Percentiles rank a stretch among this genome's conserved stretches.
Conservation (phyloP, 2,797 vertebrate genomes). For the Aphelocoma californica region DNA sequence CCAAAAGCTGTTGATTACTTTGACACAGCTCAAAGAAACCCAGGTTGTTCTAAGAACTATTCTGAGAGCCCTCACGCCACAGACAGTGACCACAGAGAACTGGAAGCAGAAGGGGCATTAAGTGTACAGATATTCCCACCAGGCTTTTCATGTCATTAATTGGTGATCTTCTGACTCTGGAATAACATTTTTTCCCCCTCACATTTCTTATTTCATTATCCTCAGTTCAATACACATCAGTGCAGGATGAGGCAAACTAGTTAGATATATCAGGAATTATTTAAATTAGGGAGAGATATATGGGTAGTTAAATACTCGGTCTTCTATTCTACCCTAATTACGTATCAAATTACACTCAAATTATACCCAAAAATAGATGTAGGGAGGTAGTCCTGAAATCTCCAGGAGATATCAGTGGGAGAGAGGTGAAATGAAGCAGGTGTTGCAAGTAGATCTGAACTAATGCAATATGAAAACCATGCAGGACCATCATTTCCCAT, state of each 20-base stretch:
- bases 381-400: conserved; percentile 55
- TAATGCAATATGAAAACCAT: not conserved
- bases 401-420: conserved; percentile 12
- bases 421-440: conserved; percentile 36
- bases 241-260: conserved; percentile 58
- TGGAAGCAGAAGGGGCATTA: conserved; percentile 29
- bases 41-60: not conserved
- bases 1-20: not conserved
- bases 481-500: not conserved
- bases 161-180: conserved; percentile 74
- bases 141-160: conserved; percentile 72
- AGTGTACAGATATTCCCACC: conserved; percentile 43
- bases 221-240: conserved; percentile 78
- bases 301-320: conserved; percentile 74
- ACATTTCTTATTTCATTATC: conserved; percentile 80
- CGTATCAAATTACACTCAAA: conserved; percentile 75
- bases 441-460: conserved; percentile 4
- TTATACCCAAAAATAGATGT: conserved; percentile 75
- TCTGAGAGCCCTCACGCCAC: not conserved
- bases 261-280: conserved; percentile 78
- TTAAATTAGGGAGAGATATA: conserved; percentile 79
- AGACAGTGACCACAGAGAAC: not conserved
- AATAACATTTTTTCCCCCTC: conserved; percentile 70
- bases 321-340: conserved; percentile 77
- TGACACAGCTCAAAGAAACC: not conserved